A percentile compares a stretch with the other conserved stretches of the same genome.
These are phyloP conservation scores for Heliconius himera DNA, from an alignment of 1,140 invertebrate genomes.

Conservation along the genomic window DNA sequence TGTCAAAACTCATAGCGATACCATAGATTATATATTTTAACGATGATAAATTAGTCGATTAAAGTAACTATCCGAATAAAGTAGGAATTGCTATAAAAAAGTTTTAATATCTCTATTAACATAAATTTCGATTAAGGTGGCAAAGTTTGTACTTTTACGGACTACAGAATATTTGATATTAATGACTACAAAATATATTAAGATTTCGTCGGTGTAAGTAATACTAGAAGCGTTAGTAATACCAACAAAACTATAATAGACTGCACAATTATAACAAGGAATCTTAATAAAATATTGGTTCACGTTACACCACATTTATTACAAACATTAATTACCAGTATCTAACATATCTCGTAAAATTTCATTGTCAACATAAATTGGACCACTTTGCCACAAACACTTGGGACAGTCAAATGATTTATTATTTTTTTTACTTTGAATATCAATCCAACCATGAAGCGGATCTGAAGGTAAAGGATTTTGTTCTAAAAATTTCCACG, in stretches of 20 bases:
- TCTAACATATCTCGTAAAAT: slow-evolving; percentile 22
- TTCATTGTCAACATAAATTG: slow-evolving; percentile 66
- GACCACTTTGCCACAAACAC: slow-evolving; percentile 75
- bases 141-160: too few relatives aligned
- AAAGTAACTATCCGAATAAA: background rate
- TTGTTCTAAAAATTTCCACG: slow-evolving; percentile 59
- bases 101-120: too few relatives aligned
- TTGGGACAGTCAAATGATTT: slow-evolving; percentile 56
- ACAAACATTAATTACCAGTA: slow-evolving; percentile 4
- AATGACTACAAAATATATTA: too few relatives aligned
- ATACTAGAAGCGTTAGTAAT: too few relatives aligned
- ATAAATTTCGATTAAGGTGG: too few relatives aligned
- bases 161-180: too few relatives aligned
- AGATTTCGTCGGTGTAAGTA: too few relatives aligned
- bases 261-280: background rate
- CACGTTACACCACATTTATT: slow-evolving; percentile 22
- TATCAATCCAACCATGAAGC: slow-evolving; percentile 52
- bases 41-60: slow-evolving; percentile 3
- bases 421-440: slow-evolving; percentile 48
- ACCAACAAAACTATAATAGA: background rate
- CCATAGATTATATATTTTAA: slow-evolving; percentile 17
- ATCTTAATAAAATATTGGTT: background rate
- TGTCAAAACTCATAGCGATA: background rate
- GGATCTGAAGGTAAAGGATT: slow-evolving; percentile 43
- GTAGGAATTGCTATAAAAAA: too few relatives aligned